A percentile compares a stretch with the other conserved stretches of the same genome.
These are phyloP conservation scores for Holothuria scabra DNA, from an alignment of 53 echinoderm and acorn worm genomes.

Conservation along the genomic window DNA sequence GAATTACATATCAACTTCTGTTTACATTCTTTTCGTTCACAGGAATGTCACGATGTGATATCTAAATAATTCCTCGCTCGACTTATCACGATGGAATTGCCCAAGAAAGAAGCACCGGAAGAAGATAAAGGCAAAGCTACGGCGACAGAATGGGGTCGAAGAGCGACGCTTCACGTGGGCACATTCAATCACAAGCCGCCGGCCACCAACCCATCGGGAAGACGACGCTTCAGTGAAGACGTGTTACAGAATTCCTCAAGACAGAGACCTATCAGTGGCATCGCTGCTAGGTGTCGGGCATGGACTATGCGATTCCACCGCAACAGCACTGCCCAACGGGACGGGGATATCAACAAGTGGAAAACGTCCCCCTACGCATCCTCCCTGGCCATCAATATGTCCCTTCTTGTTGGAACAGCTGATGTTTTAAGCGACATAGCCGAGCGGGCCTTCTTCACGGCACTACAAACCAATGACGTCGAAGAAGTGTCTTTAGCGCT, in stretches of 20 bases:
- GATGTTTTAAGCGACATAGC: conserved; percentile 74
- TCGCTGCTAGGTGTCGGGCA: conserved; percentile 39
- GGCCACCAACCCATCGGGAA: neutral
- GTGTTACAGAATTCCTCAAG: conserved; percentile 11
- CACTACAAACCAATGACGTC: conserved; percentile 78
- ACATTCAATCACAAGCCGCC: conserved; percentile 45
- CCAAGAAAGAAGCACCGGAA: conserved; percentile 2
- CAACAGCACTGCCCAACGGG: conserved; percentile 22
- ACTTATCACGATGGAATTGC: conserved; percentile 17
- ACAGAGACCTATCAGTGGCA: conserved; percentile 33
- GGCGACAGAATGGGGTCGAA: conserved; percentile 46
- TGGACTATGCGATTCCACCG: conserved; percentile 44
- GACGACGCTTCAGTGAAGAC: conserved; percentile 40
- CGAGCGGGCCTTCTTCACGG: conserved; percentile 69
- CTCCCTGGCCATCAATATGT: conserved; percentile 88
- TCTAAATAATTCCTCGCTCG: conserved; percentile 2
- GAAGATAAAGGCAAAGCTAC: neutral
- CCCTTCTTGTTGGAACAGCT: conserved; percentile 74
- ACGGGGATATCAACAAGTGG: conserved; percentile 54
- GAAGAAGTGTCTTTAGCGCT: conserved; percentile 76
- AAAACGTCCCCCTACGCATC: conserved; percentile 81
- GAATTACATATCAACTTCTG: conserved; percentile 16
- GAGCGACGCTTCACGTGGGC: conserved; percentile 44
- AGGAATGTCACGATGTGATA: conserved; percentile 44
- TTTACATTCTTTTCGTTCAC: conserved; percentile 34